Evolutionary conservation across 2,113 vertebrate species (phyloP).

Genomic region (Notiomystis cincta): DNA sequence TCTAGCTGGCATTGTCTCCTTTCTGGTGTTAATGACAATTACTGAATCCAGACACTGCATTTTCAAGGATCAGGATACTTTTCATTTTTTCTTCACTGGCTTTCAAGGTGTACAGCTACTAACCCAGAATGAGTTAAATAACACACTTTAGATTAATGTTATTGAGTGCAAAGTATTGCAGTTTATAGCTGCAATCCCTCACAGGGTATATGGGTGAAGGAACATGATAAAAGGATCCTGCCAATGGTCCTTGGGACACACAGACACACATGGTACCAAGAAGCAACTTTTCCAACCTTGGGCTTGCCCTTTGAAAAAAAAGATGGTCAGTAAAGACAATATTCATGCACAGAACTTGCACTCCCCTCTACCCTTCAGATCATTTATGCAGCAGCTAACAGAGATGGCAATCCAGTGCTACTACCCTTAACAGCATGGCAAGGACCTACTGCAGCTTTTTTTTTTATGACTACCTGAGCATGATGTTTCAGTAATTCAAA

Average conservation of each 20-base stretch:
- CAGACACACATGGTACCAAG: background rate
- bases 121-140: slow-evolving; percentile 49
- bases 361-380: background rate
- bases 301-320: slow-evolving; percentile 1
- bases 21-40: background rate
- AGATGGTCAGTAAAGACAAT: background rate
- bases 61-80: slow-evolving; percentile 43
- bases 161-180: slow-evolving; percentile 28
- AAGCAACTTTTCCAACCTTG: background rate
- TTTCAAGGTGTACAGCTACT: slow-evolving; percentile 71
- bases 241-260: background rate
- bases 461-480: background rate
- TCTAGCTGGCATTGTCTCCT: background rate
- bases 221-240: slow-evolving; percentile 13
- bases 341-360: background rate
- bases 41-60: background rate
- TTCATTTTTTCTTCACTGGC: slow-evolving; percentile 55
- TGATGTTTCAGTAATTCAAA: background rate
- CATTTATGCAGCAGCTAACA: background rate
- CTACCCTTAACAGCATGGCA: background rate
- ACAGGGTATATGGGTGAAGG: background rate
- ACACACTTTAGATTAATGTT: slow-evolving; percentile 56
- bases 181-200: slow-evolving; percentile 31
- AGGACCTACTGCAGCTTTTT: background rate
- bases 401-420: background rate